These are phyloP conservation scores for Phyllotreta cruciferae DNA, from an alignment of 2,888 invertebrate species.

Conservation along the genomic window DNA sequence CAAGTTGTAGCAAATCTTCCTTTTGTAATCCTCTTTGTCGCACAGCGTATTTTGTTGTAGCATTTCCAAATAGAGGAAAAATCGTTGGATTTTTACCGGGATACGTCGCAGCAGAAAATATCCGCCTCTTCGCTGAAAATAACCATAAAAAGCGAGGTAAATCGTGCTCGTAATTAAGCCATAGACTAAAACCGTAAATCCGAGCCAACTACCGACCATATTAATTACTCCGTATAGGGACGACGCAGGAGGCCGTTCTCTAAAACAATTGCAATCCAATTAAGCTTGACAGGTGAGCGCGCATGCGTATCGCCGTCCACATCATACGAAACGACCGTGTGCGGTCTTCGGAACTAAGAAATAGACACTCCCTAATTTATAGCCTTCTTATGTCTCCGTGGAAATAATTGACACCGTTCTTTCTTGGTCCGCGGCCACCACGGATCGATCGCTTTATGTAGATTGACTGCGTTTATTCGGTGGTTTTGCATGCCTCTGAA, in stretches of 20 bases:
- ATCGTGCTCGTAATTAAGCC: conserved; percentile 43
- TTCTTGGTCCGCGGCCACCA: conserved; percentile 48
- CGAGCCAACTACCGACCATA: conserved; percentile 40
- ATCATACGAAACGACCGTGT: conserved; percentile 51
- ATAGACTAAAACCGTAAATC: conserved; percentile 39
- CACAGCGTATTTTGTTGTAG: too few relatives aligned
- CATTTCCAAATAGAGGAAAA: too few relatives aligned
- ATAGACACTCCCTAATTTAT: conserved; percentile 54
- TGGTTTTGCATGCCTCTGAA: conserved; percentile 29
- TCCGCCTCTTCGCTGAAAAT: conserved; percentile 11
- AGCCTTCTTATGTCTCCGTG: conserved; percentile 52
- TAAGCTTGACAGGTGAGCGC: conserved; percentile 40
- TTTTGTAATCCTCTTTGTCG: too few relatives aligned
- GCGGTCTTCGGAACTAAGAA: conserved; percentile 51
- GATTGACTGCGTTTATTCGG: conserved; percentile 26
- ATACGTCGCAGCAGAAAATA: neutral
- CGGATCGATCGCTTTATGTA: conserved; percentile 34
- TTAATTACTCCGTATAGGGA: conserved; percentile 52
- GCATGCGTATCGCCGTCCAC: conserved; percentile 51
- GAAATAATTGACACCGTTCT: conserved; percentile 54
- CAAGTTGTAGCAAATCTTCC: too few relatives aligned
- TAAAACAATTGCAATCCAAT: conserved; percentile 45
- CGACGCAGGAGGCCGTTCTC: conserved; percentile 41
- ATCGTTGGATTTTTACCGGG: too few relatives aligned
- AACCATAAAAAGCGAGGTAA: conserved; percentile 18